These are phyloP conservation scores for Manis crassicaudata DNA, from an alignment of 2,797 vertebrate species.

Conservation along the genomic window DNA sequence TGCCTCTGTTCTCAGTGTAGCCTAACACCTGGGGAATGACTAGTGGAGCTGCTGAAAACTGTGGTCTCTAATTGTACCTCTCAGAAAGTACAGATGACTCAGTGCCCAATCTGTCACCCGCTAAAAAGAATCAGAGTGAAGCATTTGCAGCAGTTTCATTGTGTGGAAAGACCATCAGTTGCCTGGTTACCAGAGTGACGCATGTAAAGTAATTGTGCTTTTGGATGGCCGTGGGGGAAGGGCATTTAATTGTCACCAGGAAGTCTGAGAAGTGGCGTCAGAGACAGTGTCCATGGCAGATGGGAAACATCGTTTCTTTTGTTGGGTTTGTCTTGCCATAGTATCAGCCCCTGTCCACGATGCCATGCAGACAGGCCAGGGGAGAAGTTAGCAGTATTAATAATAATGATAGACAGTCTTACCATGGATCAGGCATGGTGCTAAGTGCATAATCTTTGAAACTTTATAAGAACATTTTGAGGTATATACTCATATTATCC, in stretches of 20 bases:
- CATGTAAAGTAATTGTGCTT: slow-evolving; percentile 74
- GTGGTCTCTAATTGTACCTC: slow-evolving; percentile 78
- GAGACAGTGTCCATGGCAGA: not conserved
- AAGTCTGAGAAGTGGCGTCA: slow-evolving; percentile 28
- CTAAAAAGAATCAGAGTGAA: slow-evolving; percentile 79
- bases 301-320: not conserved
- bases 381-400: no score
- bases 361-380: fast-evolving
- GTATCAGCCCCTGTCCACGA: not conserved
- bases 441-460: not conserved
- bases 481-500: not conserved
- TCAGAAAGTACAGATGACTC: slow-evolving; percentile 81
- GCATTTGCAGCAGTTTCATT: slow-evolving; percentile 78
- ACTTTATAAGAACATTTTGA: not conserved
- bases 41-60: slow-evolving; percentile 45
- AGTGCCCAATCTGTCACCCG: slow-evolving; percentile 73
- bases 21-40: slow-evolving; percentile 43
- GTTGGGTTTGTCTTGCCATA: fast-evolving
- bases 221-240: slow-evolving; percentile 14
- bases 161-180: slow-evolving; percentile 81
- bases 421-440: fast-evolving
- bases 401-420: not conserved
- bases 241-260: slow-evolving; percentile 54
- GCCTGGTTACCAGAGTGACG: slow-evolving; percentile 84
- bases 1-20: slow-evolving; percentile 50